Conservation (phyloP, 2,797 vertebrate species). For the Paramormyrops hopkinsi region DNA sequence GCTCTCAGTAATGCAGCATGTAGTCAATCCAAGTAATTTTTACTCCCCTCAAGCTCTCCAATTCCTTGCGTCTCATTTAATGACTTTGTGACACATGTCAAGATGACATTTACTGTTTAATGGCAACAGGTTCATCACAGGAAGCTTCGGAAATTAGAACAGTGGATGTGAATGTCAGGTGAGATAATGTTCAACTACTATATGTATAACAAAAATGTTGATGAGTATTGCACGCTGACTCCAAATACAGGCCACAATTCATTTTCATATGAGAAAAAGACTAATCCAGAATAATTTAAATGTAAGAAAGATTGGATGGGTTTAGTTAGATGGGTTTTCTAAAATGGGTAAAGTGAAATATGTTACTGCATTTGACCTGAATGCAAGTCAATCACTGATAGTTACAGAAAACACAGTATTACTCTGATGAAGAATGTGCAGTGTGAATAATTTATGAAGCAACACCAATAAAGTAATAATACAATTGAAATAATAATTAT, state of each 20-base stretch:
- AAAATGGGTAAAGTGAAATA: not conserved
- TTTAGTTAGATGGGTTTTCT: not conserved
- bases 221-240: not conserved
- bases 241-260: not conserved
- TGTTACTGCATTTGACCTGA: not conserved
- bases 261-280: not conserved
- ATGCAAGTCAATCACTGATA: not conserved
- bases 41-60: not conserved
- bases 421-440: not conserved
- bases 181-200: not conserved
- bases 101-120: slow-evolving; percentile 5
- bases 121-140: slow-evolving; percentile 2
- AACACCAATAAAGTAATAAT: not conserved
- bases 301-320: not conserved
- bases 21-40: not conserved
- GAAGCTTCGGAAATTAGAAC: not conserved
- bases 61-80: not conserved
- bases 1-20: not conserved
- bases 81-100: not conserved
- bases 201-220: not conserved
- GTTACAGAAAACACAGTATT: not conserved
- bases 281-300: not conserved
- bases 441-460: not conserved
- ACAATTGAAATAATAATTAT: not conserved
- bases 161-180: slow-evolving; percentile 2